Conservation (phyloP, 1,140 invertebrate genomes). For the Lethrus apterus region DNA sequence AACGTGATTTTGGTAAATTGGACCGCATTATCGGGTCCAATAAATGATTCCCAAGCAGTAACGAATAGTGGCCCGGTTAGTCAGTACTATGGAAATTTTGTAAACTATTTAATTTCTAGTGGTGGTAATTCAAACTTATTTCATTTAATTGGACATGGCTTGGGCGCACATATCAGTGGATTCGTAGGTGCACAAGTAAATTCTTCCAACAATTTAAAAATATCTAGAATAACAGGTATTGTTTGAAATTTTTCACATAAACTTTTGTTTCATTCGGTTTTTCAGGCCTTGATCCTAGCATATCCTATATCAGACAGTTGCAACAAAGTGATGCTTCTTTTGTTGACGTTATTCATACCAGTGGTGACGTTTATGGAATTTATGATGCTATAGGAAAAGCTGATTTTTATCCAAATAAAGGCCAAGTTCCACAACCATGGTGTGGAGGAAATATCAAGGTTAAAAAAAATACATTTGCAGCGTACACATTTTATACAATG, state of each 20-base stretch:
- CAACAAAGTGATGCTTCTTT: neutral
- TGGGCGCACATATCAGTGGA: neutral
- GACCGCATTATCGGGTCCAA: constrained; percentile 54
- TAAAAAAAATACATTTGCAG: neutral
- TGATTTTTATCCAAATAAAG: neutral
- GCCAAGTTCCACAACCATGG: neutral
- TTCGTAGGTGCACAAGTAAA: neutral
- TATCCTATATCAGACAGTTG: neutral
- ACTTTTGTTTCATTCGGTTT: too few species aligned
- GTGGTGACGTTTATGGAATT: neutral
- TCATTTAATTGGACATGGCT: neutral
- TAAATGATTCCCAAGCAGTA: neutral
- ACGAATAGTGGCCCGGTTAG: neutral
- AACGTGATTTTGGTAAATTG: constrained; percentile 62
- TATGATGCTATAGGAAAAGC: neutral
- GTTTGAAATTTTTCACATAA: neutral
- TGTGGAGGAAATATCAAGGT: neutral
- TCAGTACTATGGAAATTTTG: neutral
- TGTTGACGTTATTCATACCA: neutral
- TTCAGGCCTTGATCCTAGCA: neutral
- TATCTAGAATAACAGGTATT: neutral
- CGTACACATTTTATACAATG: too few species aligned
- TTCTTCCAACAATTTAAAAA: neutral
- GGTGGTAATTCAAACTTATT: neutral
- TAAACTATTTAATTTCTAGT: neutral